These are phyloP conservation scores for Scomberomorus guttatus DNA, from an alignment of 2,797 vertebrate species.

Conservation along the genomic window DNA sequence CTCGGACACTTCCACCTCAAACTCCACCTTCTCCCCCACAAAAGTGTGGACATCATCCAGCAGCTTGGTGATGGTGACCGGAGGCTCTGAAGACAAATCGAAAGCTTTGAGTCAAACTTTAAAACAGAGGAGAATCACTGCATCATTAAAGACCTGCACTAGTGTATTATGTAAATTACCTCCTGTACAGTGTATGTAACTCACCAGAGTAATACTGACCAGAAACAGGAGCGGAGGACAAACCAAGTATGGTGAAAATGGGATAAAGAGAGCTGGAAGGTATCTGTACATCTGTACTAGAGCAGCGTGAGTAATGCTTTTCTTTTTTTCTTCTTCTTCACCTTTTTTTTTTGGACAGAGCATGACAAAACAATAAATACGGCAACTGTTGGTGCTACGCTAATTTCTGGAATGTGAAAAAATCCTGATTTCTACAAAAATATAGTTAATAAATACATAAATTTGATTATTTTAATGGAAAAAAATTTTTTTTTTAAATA, in stretches of 20 bases:
- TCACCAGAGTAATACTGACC: slow-evolving; percentile 6
- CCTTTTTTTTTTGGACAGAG: no score
- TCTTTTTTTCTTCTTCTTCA: background rate
- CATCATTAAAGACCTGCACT: slow-evolving; percentile 23
- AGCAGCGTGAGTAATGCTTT: slow-evolving; percentile 25
- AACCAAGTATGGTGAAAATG: background rate
- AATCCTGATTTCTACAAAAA: background rate
- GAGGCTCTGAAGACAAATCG: slow-evolving; percentile 84
- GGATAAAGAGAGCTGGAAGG: slow-evolving; percentile 29
- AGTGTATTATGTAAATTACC: slow-evolving; percentile 1
- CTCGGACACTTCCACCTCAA: slow-evolving; percentile 92
- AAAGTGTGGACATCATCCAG: slow-evolving; percentile 92
- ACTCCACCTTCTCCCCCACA: slow-evolving; percentile 92
- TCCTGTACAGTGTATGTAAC: background rate
- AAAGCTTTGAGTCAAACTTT: slow-evolving; percentile 17
- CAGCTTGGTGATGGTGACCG: slow-evolving; percentile 87
- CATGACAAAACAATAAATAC: background rate
- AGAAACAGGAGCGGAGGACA: slow-evolving; percentile 13
- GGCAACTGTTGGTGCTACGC: background rate
- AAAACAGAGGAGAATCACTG: background rate
- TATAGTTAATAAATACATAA: background rate
- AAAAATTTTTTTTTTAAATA: background rate
- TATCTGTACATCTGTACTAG: background rate
- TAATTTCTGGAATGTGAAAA: slow-evolving; percentile 15
- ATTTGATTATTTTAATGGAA: background rate